Percentiles rank a stretch among this genome's conserved stretches.
These are phyloP conservation scores for Molossus molossus DNA, from an alignment of 2,797 vertebrate genomes.

Conservation along the genomic window DNA sequence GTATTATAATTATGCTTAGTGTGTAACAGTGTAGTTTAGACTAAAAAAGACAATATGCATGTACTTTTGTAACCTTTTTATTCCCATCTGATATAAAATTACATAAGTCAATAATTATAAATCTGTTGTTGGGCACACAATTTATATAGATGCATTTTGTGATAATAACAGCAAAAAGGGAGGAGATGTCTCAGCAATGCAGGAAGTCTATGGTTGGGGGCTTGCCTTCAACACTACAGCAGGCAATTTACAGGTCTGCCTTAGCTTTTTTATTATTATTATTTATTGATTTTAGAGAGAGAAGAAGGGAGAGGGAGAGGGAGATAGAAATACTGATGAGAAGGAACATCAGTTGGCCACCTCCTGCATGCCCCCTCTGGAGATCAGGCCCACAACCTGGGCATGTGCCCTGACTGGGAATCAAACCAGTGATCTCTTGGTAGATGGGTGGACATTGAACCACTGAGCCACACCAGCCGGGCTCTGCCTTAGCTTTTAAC, in stretches of 20 bases:
- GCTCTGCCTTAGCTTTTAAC: background rate
- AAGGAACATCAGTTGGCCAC: too few species aligned
- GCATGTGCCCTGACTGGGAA: too few species aligned
- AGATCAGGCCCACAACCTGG: too few species aligned
- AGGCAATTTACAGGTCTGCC: background rate
- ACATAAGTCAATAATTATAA: background rate
- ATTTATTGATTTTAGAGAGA: too few species aligned
- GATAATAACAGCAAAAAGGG: background rate
- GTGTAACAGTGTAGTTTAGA: background rate
- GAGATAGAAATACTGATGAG: too few species aligned
- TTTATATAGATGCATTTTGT: background rate
- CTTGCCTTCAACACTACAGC: background rate
- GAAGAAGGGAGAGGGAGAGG: too few species aligned
- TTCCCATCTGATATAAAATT: background rate
- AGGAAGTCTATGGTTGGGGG: background rate
- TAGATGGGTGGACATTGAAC: too few species aligned
- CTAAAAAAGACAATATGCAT: background rate
- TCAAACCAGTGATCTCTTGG: too few species aligned
- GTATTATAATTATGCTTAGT: background rate
- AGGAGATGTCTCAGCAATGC: background rate
- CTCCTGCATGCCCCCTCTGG: too few species aligned
- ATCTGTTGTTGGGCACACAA: background rate
- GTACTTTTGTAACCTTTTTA: background rate
- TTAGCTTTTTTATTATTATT: background rate
- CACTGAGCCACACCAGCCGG: too few species aligned